These are phyloP conservation scores for Sussaba pulchella DNA, from an alignment of 2,888 invertebrate genomes.

Conservation along the genomic window DNA sequence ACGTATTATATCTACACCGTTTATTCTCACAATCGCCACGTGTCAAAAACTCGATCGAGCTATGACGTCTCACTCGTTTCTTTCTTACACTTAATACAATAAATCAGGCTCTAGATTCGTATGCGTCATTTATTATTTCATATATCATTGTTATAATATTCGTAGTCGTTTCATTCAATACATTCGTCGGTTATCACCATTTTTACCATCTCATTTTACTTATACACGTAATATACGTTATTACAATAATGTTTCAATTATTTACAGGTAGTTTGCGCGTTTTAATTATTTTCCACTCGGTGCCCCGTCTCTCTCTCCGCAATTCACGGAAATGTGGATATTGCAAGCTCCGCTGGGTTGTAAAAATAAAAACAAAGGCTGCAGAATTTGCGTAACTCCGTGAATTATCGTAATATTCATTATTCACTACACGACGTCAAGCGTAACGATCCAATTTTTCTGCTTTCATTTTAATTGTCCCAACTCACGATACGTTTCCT, in stretches of 20 bases:
- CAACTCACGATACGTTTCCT: too few relatives aligned
- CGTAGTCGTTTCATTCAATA: constrained; percentile 16
- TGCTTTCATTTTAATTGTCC: neutral
- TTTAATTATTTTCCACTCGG: neutral
- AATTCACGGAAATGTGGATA: constrained; percentile 9
- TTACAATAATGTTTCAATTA: constrained; percentile 2
- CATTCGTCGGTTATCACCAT: constrained; percentile 6
- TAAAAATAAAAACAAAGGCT: neutral
- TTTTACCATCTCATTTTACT: neutral
- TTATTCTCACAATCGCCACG: constrained; percentile 9
- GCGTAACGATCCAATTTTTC: neutral
- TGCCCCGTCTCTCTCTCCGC: neutral
- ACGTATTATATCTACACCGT: constrained; percentile 46
- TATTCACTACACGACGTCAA: neutral
- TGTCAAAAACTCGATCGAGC: constrained; percentile 7
- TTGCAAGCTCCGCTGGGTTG: constrained; percentile 15
- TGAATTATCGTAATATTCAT: constrained; percentile 8
- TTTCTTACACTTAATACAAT: too few relatives aligned
- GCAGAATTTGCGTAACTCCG: constrained; percentile 1
- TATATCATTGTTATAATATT: neutral
- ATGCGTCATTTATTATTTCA: neutral
- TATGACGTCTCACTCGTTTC: neutral
- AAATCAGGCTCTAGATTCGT: neutral
- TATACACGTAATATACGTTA: constrained; percentile 22
- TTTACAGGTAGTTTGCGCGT: constrained; percentile 10